A percentile compares a stretch with the other conserved stretches of the same genome.
phyloP scores from a whole-genome alignment of 2,797 vertebrate genomes.

The Anguilla marmorata region DNA sequence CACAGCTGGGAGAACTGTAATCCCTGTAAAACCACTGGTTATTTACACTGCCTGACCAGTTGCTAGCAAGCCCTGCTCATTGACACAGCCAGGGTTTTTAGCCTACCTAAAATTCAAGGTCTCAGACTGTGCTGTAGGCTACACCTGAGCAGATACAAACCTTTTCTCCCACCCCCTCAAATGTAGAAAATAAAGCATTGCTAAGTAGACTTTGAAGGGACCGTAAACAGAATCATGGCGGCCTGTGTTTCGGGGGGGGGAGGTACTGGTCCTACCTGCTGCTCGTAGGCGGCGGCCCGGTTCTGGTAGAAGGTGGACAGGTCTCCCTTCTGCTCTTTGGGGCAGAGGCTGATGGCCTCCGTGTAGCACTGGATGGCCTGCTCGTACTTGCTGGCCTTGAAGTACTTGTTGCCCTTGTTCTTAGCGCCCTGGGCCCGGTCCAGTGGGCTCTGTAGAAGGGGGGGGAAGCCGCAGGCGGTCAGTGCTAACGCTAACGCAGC shows the following conservation, averaged over 20 bases:
- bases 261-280: slow-evolving; percentile 74
- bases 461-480: not conserved
- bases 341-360: slow-evolving; percentile 91
- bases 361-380: slow-evolving; percentile 98
- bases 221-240: too few species aligned
- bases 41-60: not conserved
- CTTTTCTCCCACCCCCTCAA: not conserved
- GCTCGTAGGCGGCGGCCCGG: slow-evolving; percentile 95
- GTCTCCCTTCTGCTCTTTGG: slow-evolving; percentile 87
- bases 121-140: not conserved
- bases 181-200: not conserved
- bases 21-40: not conserved
- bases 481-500: too few species aligned
- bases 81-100: not conserved
- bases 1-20: not conserved
- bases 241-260: not conserved
- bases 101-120: not conserved
- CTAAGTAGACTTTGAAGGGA: too few species aligned
- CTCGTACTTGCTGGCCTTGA: slow-evolving; percentile 95
- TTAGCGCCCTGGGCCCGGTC: slow-evolving; percentile 93
- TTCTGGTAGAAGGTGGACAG: slow-evolving; percentile 98
- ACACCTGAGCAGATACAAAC: not conserved
- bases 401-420: slow-evolving; percentile 98
- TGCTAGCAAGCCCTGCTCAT: not conserved
- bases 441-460: slow-evolving; percentile 80